phyloP scores from a whole-genome alignment of 1,140 invertebrate species.

The Leptinotarsa defecta region DNA sequence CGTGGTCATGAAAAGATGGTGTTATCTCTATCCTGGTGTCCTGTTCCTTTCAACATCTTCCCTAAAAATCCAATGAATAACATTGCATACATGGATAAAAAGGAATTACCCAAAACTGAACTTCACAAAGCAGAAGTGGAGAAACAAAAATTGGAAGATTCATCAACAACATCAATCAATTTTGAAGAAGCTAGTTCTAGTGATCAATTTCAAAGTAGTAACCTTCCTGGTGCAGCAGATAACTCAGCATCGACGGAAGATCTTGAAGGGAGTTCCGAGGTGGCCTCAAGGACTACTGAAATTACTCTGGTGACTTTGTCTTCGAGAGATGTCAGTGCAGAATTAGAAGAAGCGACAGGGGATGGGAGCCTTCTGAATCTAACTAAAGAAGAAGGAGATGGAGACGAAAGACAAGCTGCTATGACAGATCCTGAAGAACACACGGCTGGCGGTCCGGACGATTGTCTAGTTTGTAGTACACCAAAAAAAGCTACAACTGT shows the following conservation, averaged over 20 bases:
- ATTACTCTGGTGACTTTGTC: not conserved
- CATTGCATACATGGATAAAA: slow-evolving; percentile 16
- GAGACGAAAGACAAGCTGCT: not conserved
- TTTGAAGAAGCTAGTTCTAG: too few species aligned
- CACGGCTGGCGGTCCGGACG: not conserved
- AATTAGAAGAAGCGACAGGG: not conserved
- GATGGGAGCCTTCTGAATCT: not conserved
- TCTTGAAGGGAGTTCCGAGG: too few species aligned
- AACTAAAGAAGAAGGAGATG: not conserved
- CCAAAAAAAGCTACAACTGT: not conserved
- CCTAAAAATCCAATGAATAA: slow-evolving; percentile 37
- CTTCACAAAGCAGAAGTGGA: too few species aligned
- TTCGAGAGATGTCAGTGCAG: not conserved
- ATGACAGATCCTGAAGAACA: not conserved
- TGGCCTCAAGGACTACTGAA: not conserved
- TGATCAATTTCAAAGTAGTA: too few species aligned
- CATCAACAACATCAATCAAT: too few species aligned
- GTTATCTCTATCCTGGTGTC: slow-evolving; percentile 75
- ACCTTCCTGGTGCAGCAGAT: not conserved
- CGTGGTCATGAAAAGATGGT: slow-evolving; percentile 75
- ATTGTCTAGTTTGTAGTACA: not conserved
- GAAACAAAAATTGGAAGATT: too few species aligned
- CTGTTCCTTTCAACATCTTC: slow-evolving; percentile 61
- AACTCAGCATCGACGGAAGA: not conserved
- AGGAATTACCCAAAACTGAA: too few species aligned